Base-by-base conservation (phyloP, 2,113 vertebrate genomes). In the Carassius gibelio region DNA sequence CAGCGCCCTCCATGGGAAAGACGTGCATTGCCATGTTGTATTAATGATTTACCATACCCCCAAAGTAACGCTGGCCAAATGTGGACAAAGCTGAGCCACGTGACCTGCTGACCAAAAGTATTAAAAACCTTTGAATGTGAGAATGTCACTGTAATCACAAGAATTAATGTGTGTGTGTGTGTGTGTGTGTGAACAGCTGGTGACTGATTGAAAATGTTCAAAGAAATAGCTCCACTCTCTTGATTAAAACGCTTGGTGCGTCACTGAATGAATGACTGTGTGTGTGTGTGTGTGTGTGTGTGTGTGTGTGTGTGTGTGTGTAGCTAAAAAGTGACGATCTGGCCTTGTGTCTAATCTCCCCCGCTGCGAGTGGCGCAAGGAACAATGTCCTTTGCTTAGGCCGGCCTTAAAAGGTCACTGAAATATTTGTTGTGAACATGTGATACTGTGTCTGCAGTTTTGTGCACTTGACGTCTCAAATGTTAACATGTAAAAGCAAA, bases 1-100 rank as follows among this genome's bases (percentile, higher is more conserved):
- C 75, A 81, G 50, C 68, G 64, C 89, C 90, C 91, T 90, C 91
- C 92, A 90, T 88, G 85, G 81, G 86, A 85, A 86, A 69, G 42
- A 42, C 8, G 42, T 10, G 42, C 8, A 7, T 42, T 8, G 42
- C 42, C 7, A 8, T 42, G 42, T 42, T 45, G 68, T 55, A 17
- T 38, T 86, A 84, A 78, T 81, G 64, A 87, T 85, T 85, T 66
- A 11, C 55, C 15, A 48, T 48, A 11, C 76, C 17, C 23, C 76
- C 7, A 34, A 59, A 64, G 59, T 64, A 14, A 45, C 21, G 17
- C 38, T 0, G 45, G 9, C 42, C 42, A 42, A 42, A 42, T 42
- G 42, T 42, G 42, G 57, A 50, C 26, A 30, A 52, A 19, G 7
- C 17, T 78, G 8, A 59, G 14, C 17, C 23, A 5, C 34, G 3